A percentile compares a stretch with the other conserved stretches of the same genome.
These are phyloP conservation scores for Atrichornis clamosus DNA, from an alignment of 2,113 vertebrate genomes.

Conservation along the genomic window DNA sequence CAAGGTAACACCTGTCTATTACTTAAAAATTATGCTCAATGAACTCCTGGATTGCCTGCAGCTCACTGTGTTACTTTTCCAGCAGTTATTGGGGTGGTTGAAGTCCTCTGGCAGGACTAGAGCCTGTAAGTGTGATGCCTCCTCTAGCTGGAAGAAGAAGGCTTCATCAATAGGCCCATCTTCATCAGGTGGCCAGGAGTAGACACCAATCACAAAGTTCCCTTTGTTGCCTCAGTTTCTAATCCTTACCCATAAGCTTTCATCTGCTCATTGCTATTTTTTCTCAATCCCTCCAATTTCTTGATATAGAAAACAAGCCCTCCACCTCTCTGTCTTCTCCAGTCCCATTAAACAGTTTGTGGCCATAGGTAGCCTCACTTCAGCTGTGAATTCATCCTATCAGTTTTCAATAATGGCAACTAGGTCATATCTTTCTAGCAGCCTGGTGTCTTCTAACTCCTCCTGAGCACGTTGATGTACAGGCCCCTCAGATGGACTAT, in stretches of 20 bases:
- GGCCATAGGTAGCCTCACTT: rapidly evolving
- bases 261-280: background rate
- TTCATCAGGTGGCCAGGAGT: background rate
- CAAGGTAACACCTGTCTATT: background rate
- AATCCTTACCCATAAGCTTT: background rate
- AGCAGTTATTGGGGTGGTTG: background rate
- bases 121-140: background rate
- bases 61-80: background rate
- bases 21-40: too few species aligned
- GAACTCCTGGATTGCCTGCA: background rate
- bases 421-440: background rate
- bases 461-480: background rate
- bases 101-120: background rate
- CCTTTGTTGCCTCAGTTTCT: background rate
- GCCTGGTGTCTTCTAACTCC: background rate
- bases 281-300: background rate
- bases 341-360: background rate
- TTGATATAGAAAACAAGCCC: background rate
- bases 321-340: background rate
- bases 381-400: background rate
- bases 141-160: background rate
- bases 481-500: background rate
- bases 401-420: background rate
- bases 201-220: background rate
- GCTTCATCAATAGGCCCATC: background rate